phyloP scores from a whole-genome alignment of 2,888 invertebrate genomes.

The Lydus trimaculatus region DNA sequence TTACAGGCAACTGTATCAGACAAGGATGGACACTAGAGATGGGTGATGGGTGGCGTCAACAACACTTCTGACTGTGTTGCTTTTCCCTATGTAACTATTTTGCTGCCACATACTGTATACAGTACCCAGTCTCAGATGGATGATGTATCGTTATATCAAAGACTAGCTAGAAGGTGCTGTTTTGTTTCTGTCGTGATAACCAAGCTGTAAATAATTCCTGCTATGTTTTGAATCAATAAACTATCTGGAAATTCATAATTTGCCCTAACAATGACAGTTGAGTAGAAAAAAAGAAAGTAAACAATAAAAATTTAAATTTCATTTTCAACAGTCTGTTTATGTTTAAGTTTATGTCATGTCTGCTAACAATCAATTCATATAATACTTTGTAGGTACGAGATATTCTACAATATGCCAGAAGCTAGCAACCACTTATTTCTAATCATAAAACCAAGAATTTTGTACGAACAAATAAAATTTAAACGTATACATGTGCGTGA shows the following conservation, averaged over 20 bases:
- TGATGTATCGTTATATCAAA: no score
- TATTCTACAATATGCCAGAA: slow-evolving; percentile 7
- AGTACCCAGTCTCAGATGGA: no score
- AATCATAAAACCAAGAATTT: not conserved
- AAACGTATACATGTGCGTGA: not conserved
- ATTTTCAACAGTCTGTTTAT: not conserved
- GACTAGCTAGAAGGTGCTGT: not conserved
- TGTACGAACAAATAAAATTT: not conserved
- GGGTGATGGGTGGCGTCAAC: no score
- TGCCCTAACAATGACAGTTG: not conserved
- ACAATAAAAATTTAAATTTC: no score
- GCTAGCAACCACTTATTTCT: slow-evolving; percentile 10
- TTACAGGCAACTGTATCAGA: no score
- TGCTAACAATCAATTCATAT: not conserved
- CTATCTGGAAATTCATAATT: not conserved
- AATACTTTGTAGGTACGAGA: not conserved
- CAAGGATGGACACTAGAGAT: no score
- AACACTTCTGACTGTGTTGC: no score
- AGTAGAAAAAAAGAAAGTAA: not conserved
- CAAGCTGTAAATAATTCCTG: not conserved
- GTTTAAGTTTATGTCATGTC: not conserved
- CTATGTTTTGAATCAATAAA: not conserved
- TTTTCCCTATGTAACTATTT: no score
- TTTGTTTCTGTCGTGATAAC: not conserved
- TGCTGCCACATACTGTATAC: no score